Percentiles rank a stretch among this genome's conserved stretches.
Evolutionary conservation across 2,113 vertebrate genomes (phyloP).

Genomic region (Chloropsis hardwickii): DNA sequence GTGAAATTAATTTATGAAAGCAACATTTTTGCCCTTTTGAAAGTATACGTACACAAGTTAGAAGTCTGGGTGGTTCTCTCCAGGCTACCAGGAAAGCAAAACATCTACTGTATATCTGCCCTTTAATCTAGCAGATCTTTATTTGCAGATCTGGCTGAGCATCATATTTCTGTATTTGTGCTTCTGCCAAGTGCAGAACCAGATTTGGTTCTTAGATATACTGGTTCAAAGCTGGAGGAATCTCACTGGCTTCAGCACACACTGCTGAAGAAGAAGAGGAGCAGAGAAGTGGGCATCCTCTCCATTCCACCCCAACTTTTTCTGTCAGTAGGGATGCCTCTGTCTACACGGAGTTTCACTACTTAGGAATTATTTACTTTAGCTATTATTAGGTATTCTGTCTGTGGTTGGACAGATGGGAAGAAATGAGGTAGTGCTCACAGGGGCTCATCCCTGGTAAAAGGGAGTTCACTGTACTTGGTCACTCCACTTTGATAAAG

Average conservation of each 20-base stretch:
- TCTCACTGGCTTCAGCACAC: not conserved
- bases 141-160: slow-evolving; percentile 54
- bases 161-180: slow-evolving; percentile 25
- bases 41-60: slow-evolving; percentile 52
- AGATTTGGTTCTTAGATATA: slow-evolving; percentile 28
- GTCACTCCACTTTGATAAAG: not conserved
- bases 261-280: not conserved
- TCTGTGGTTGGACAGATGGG: not conserved
- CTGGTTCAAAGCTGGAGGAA: slow-evolving; percentile 18
- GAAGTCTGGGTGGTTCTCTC: slow-evolving; percentile 62
- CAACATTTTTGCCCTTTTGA: slow-evolving; percentile 65
- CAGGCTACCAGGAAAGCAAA: slow-evolving; percentile 59
- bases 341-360: not conserved
- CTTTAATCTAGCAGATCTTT: slow-evolving; percentile 62
- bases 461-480: not conserved
- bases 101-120: slow-evolving; percentile 60
- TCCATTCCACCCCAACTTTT: not conserved
- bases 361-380: not conserved
- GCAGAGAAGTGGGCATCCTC: not conserved
- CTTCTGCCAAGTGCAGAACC: slow-evolving; percentile 45
- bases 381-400: not conserved
- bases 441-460: not conserved
- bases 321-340: not conserved
- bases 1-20: slow-evolving; percentile 69
- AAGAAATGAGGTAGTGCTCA: not conserved